Base-by-base conservation (phyloP, 2,888 invertebrate species). In the Euplagia quadripunctaria region DNA sequence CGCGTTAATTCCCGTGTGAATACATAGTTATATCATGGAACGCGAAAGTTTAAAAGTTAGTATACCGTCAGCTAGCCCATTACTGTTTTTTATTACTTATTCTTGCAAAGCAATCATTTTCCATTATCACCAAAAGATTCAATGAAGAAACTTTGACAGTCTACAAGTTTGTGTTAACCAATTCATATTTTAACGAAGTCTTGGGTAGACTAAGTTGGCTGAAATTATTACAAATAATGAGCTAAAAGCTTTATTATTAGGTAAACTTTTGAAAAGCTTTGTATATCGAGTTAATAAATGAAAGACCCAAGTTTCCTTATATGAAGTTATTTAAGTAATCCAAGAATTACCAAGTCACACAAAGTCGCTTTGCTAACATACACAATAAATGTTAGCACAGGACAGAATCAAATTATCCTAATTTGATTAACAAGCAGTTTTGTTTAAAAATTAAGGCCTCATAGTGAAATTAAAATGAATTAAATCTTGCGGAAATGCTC, bases 401-500 rank as follows among this genome's bases (percentile, higher is more conserved):
- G 46, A 20, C 46, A 16, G 14, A 71, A 71, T 71, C n/a, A 61
- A 61, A 71, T 66, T 71, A 61, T 41, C n/a, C 49, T 68, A 43
- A 43, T 4, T 8, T 6, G 8, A 6, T 43, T 43, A 43, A 64
- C 31, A 43, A 58, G 12, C 14, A 49, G 16, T 67, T 61, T 64
- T 68, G 64, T 64, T 64, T 43, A 68, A n/a, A 41, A 17, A 17
- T 17, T 46, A 42, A 67, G 52, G 41, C 41, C 7, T 67, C 42
- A 52, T 55, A 20, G 43, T 58, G 8, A 20, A n/a, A 68, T 43
- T 20, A 68, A 68, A 68, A 68, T 58, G 43, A 43, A 68, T 58
- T 58, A 58, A 42, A 31, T 42, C 55, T 68, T 68, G n/a, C 58
- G 7, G 68, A 55, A 68, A 4, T 17, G 1, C 31, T 41, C 68